These are phyloP conservation scores for Stenchaetothrips biformis DNA, from an alignment of 2,888 invertebrate species.

Conservation along the genomic window DNA sequence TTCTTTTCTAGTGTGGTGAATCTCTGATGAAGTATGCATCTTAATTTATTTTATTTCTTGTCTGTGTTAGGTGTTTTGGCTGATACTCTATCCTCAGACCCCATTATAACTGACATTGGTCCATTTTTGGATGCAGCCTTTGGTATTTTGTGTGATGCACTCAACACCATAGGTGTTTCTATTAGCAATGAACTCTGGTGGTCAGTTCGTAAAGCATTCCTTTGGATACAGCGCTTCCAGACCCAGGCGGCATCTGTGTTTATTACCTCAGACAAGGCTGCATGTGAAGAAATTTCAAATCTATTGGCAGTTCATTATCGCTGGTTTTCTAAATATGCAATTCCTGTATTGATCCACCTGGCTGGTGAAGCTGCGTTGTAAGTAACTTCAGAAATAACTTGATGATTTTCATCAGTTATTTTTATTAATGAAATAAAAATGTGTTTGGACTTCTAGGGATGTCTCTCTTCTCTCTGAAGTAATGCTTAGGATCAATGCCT, in stretches of 20 bases:
- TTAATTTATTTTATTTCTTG: neutral
- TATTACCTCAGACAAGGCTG: slow-evolving; percentile 44
- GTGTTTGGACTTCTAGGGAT: neutral
- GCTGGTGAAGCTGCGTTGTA: neutral
- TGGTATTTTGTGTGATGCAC: neutral
- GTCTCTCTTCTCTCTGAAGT: neutral
- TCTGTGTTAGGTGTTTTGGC: neutral
- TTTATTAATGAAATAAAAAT: neutral
- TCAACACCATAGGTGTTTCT: neutral
- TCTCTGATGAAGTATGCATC: slow-evolving; percentile 33
- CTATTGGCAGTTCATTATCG: slow-evolving; percentile 64
- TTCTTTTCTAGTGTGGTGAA: slow-evolving; percentile 10
- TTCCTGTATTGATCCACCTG: slow-evolving; percentile 42
- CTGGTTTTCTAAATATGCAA: slow-evolving; percentile 65
- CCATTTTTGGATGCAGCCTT: neutral
- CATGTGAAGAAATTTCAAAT: slow-evolving; percentile 52
- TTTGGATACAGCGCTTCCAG: neutral
- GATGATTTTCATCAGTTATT: neutral
- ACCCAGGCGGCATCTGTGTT: neutral
- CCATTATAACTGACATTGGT: neutral
- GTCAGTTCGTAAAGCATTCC: slow-evolving; percentile 1
- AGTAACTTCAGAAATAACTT: neutral
- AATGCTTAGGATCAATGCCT: slow-evolving; percentile 30
- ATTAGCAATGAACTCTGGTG: slow-evolving; percentile 4
- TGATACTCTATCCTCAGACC: neutral